These are phyloP conservation scores for Poeciliopsis retropinna DNA, from an alignment of 2,113 vertebrate species.

Conservation along the genomic window DNA sequence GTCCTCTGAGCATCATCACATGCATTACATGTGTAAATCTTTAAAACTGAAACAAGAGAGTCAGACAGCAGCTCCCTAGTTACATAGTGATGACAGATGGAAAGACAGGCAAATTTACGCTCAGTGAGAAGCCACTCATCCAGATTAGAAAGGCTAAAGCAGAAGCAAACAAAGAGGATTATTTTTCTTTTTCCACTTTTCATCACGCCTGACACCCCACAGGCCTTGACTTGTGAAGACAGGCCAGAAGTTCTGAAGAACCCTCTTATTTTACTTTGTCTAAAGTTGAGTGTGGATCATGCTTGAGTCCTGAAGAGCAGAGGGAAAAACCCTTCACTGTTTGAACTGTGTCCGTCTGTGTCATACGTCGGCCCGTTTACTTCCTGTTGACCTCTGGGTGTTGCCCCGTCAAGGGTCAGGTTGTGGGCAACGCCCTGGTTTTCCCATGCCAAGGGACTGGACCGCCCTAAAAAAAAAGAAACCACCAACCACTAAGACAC, in stretches of 20 bases:
- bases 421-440: conserved; percentile 46
- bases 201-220: conserved; percentile 28
- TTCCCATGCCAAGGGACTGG: conserved; percentile 44
- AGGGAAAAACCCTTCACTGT: conserved; percentile 9
- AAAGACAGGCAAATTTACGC: not conserved
- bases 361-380: conserved; percentile 37
- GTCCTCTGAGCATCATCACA: not conserved
- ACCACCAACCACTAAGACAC: conserved; percentile 57
- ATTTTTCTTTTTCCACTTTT: conserved; percentile 44
- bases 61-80: not conserved
- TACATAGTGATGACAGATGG: not conserved
- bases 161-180: conserved; percentile 17
- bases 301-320: conserved; percentile 21
- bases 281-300: conserved; percentile 36
- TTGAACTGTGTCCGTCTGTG: conserved; percentile 38
- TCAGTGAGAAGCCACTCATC: conserved; percentile 17
- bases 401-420: conserved; percentile 54
- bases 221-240: conserved; percentile 58
- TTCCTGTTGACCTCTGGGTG: conserved; percentile 75
- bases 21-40: not conserved
- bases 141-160: conserved; percentile 26
- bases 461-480: conserved; percentile 45
- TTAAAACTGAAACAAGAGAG: not conserved
- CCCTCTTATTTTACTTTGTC: conserved; percentile 55
- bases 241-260: conserved; percentile 55